Evolutionary conservation across 2,113 vertebrate species (phyloP), one percentile per base, ranked within the genome.

Genomic region (Tapirus terrestris): DNA sequence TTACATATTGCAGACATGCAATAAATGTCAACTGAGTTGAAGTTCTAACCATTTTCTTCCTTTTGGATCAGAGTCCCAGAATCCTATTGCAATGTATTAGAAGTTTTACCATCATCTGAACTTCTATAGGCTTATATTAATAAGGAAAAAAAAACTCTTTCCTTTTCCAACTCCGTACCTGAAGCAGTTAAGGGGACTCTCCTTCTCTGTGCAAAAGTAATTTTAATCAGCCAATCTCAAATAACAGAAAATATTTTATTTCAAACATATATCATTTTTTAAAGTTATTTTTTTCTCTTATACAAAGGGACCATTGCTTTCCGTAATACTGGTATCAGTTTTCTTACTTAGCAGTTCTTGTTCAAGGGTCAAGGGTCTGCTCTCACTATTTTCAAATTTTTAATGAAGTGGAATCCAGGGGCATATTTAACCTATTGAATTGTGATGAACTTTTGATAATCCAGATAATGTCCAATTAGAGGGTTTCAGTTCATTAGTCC

Each of bases 381-480:
- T 86, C 29, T 92, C 61, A 58, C 25, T 70, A 4, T 75, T 97
- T 77, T 81, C 79, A 67, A 14, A 33, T 81, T 72, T 83, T 82
- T 80, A 81, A 80, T 92, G 58, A 84, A 96, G 77, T n/a, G 77
- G 33, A 96, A 76, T 58, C 43, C 63, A 93, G 56, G 77, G 82
- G n/a, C 13, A 29, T 86, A n/a, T 81, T 81, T 77, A 95, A 33
- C 31, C 63, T 95, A 11, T 10, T 80, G 75, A 81, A 68, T 84
- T 84, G 75, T 87, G 77, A 86, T 72, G 58, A n/a, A 27, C 14
- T 89, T 86, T 81, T 14, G 11, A 83, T 65, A 92, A 33, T 65
- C 45, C 5, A 39, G 33, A 12, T 94, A 56, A 70, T 84, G 95
- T 84, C 45, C 51, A 67, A 65, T 79, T 65, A 84, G 60, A 80